Conservation (phyloP, 2,113 vertebrate species). For the Albula glossodonta region DNA sequence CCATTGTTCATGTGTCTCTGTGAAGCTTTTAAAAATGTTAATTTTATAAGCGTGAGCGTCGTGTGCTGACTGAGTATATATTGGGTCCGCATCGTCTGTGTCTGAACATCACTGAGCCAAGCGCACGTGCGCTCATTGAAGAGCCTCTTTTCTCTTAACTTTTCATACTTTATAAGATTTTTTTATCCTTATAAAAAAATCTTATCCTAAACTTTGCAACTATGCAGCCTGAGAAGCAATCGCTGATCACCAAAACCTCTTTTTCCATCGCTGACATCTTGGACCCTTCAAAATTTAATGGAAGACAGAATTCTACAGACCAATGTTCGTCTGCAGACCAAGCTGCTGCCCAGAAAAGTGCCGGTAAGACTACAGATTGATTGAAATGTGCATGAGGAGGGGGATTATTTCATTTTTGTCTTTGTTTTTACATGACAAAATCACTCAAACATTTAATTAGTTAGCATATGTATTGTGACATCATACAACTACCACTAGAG, state of each 20-base stretch:
- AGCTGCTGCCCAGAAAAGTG: neutral
- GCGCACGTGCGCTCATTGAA: neutral
- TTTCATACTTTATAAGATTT: neutral
- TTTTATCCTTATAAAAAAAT: neutral
- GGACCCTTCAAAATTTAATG: slow-evolving; percentile 63
- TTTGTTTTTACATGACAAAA: too few relatives aligned
- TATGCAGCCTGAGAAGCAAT: slow-evolving; percentile 48
- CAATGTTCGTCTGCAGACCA: neutral
- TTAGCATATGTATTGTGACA: neutral
- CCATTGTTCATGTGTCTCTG: slow-evolving; percentile 37
- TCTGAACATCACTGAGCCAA: neutral
- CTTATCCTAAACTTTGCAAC: neutral
- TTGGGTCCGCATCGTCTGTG: slow-evolving; percentile 10
- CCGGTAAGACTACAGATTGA: slow-evolving; percentile 3
- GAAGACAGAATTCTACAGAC: neutral
- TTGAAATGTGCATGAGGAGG: neutral
- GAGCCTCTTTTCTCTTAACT: neutral
- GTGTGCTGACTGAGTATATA: slow-evolving; percentile 39
- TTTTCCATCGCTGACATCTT: slow-evolving; percentile 72
- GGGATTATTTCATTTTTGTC: too few relatives aligned
- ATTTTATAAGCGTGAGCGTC: slow-evolving; percentile 43
- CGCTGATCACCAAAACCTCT: slow-evolving; percentile 39
- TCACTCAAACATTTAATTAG: too few relatives aligned
- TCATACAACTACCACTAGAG: slow-evolving; percentile 1
- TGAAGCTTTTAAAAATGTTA: slow-evolving; percentile 52